phyloP scores from a whole-genome alignment of 2,113 vertebrate species.

The Neomonachus schauinslandi region DNA sequence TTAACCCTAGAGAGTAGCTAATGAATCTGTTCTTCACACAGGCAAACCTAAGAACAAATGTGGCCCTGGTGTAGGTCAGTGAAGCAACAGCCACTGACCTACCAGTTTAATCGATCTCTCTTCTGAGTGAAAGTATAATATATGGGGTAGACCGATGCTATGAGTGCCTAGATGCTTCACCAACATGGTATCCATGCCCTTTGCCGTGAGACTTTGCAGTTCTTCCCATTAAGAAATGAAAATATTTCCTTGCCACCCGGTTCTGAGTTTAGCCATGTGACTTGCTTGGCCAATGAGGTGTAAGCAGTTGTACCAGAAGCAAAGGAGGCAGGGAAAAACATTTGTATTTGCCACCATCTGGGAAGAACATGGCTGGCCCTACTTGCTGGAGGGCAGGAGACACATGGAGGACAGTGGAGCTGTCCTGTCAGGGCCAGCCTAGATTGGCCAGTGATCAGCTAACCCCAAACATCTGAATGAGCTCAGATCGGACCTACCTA shows the following conservation, averaged over 20 bases:
- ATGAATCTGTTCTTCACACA: not conserved
- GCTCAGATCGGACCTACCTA: not conserved
- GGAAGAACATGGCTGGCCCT: not conserved
- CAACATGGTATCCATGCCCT: not conserved
- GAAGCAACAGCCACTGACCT: not conserved
- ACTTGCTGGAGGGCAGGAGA: not conserved
- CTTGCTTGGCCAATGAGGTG: not conserved
- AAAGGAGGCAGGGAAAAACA: not conserved
- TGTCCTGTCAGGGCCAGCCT: not conserved
- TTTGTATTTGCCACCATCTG: not conserved
- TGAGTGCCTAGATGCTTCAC: not conserved
- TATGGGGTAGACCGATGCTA: not conserved
- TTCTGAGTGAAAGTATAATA: not conserved
- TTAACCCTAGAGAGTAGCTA: slow-evolving; percentile 48
- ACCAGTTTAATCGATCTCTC: not conserved
- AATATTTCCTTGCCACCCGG: not conserved
- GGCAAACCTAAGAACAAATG: not conserved
- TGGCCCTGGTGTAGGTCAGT: not conserved
- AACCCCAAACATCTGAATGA: not conserved
- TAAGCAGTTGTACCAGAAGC: not conserved
- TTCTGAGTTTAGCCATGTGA: not conserved
- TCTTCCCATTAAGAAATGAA: not conserved
- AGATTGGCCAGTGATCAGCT: not conserved
- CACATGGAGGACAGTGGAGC: not conserved
- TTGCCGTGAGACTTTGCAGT: not conserved